Evolutionary conservation across 2,113 vertebrate species (phyloP), one percentile per base, ranked within the genome.

Genomic region (Pipra filicauda): DNA sequence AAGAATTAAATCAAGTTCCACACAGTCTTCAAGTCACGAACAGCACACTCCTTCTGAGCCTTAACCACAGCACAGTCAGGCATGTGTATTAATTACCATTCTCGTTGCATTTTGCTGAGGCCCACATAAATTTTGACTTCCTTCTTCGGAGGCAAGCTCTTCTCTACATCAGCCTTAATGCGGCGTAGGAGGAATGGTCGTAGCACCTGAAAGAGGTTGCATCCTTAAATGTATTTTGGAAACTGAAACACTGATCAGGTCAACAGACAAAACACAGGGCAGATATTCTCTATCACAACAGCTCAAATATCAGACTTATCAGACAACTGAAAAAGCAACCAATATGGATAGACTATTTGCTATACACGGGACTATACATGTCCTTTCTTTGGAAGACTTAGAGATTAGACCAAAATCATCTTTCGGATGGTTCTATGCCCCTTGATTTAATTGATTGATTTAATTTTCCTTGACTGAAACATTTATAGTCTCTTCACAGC

Each of bases 121-220:
- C 99, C 99, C 55, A 99, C 98, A 18, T 99, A 99, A 93, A 99
- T 99, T 98, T 99, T 99, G 37, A 99, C 98, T 97, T 99, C 99
- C 94, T 99, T 99, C 94, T 99, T 99, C 0, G 99, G 99, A 33
- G 99, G 99, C 81, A 99, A 98, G 93, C 99, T 99, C 84, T 99
- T 99, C 93, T 99, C 99, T 78, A 99, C 99, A 27, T 99, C 99
- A 28, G 99, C 99, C 97, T 99, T 99, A 91, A 99, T 99, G 98
- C 99, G 99, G 85, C 99, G 99, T 6, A 99, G 98, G 33, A 99
- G 98, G 96, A 99, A 99, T 1, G 99, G 99, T 52, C 99, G 98
- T 74, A 99, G 96, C 70, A 99, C 99, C 99, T 99, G 93, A 8
- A 85, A 86, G 54, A 89, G 10, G 92, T 58, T 24, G 51, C 58